These are phyloP conservation scores for Psophia crepitans DNA, from an alignment of 2,113 vertebrate species.

Conservation along the genomic window DNA sequence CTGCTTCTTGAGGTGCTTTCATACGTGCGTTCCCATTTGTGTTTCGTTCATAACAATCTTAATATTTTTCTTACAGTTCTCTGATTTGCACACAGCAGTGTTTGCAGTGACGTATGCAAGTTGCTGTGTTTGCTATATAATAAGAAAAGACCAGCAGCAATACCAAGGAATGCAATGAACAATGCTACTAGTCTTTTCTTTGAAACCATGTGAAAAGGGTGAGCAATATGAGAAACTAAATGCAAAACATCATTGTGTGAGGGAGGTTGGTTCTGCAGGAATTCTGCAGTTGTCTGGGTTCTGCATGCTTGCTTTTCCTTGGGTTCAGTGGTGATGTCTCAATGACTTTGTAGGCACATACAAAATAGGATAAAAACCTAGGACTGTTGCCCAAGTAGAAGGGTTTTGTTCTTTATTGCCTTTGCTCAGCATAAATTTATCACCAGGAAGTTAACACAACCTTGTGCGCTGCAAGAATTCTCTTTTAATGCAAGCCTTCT, in stretches of 20 bases:
- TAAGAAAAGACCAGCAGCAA: background rate
- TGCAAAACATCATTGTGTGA: no score
- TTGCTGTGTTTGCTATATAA: background rate
- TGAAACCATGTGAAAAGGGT: background rate
- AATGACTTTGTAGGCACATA: background rate
- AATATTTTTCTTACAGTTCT: background rate
- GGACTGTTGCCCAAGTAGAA: background rate
- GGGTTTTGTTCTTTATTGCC: background rate
- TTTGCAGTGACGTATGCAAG: background rate
- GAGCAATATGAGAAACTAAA: background rate
- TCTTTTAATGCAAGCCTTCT: background rate
- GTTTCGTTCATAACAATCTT: background rate
- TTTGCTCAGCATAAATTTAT: background rate
- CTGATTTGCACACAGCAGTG: background rate
- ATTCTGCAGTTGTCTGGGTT: background rate
- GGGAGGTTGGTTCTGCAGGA: background rate
- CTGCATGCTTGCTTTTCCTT: background rate
- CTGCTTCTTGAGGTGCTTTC: background rate
- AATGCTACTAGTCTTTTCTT: background rate
- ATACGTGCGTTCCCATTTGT: fast-evolving
- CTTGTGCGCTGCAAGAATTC: background rate
- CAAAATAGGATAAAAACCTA: background rate
- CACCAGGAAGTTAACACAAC: background rate
- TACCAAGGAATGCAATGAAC: background rate
- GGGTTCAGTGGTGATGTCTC: no score